Conservation (phyloP, 2,797 vertebrate species). For the Vipera latastei region DNA sequence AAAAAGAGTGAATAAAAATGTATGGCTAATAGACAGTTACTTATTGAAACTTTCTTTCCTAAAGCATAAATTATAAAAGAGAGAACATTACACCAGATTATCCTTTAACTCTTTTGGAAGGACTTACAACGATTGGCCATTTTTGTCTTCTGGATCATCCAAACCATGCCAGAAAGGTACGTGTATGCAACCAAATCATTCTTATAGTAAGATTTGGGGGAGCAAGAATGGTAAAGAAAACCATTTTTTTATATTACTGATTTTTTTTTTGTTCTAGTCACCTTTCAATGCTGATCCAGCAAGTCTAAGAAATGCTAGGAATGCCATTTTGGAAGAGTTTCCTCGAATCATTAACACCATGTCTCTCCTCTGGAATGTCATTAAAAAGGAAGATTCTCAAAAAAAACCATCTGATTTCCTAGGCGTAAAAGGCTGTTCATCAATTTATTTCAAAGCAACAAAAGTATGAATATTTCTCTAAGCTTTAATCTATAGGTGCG, state of each 20-base stretch:
- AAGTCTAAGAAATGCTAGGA: conserved; percentile 87
- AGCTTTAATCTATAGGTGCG: not conserved
- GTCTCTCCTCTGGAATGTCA: conserved; percentile 87
- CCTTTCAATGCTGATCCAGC: conserved; percentile 71
- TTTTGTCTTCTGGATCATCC: conserved; percentile 90
- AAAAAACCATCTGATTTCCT: conserved; percentile 77
- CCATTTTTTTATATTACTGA: conserved; percentile 26
- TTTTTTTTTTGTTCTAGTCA: conserved; percentile 52
- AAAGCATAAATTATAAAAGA: conserved; percentile 78
- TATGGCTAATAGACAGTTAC: not conserved
- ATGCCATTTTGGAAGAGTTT: conserved; percentile 87
- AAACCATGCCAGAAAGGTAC: conserved; percentile 79
- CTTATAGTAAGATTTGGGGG: not conserved
- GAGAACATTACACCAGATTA: conserved; percentile 97
- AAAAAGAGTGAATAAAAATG: not conserved
- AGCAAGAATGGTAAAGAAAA: not conserved
- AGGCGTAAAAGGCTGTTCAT: conserved; percentile 79
- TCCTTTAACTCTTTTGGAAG: conserved; percentile 91
- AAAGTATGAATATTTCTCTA: conserved; percentile 75
- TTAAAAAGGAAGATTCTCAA: conserved; percentile 82
- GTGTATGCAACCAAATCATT: not conserved
- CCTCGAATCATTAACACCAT: conserved; percentile 86
- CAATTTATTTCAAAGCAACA: conserved; percentile 90
- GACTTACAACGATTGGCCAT: conserved; percentile 90
- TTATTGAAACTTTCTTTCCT: not conserved